Evolutionary conservation across 2,888 invertebrate genomes (phyloP).

Genomic region (Hydroisotoma schaefferi): DNA sequence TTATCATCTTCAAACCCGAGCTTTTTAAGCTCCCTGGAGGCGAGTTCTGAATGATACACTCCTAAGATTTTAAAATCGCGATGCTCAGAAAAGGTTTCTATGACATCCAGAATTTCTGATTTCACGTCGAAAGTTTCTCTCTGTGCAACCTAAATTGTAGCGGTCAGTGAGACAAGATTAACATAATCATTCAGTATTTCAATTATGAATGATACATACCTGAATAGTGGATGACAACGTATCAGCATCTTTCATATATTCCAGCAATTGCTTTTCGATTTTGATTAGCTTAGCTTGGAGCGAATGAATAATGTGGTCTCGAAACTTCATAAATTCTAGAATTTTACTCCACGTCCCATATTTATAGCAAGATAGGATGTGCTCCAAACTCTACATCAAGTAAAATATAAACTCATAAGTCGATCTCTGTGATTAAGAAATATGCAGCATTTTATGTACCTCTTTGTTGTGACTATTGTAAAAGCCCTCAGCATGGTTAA

Average conservation of each 20-base stretch:
- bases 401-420: background rate
- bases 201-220: slow-evolving; percentile 4
- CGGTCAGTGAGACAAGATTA: background rate
- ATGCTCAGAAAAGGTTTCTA: slow-evolving; percentile 25
- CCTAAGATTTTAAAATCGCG: slow-evolving; percentile 39
- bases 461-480: slow-evolving; percentile 86
- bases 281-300: slow-evolving; percentile 67
- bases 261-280: slow-evolving; percentile 66
- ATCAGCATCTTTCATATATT: slow-evolving; percentile 60
- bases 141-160: slow-evolving; percentile 16
- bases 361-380: slow-evolving; percentile 86
- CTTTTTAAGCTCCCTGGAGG: slow-evolving; percentile 11
- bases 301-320: slow-evolving; percentile 75
- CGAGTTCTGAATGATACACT: slow-evolving; percentile 19
- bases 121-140: background rate
- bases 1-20: slow-evolving; percentile 27
- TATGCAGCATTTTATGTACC: slow-evolving; percentile 55
- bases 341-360: slow-evolving; percentile 91
- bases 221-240: slow-evolving; percentile 28
- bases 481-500: slow-evolving; percentile 75
- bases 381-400: slow-evolving; percentile 73
- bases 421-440: background rate
- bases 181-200: background rate
- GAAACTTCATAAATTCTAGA: slow-evolving; percentile 81
- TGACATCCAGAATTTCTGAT: background rate